Evolutionary conservation across 92 coral and sea anemone species (phyloP).

Genomic region (Epizoanthus stellaris): DNA sequence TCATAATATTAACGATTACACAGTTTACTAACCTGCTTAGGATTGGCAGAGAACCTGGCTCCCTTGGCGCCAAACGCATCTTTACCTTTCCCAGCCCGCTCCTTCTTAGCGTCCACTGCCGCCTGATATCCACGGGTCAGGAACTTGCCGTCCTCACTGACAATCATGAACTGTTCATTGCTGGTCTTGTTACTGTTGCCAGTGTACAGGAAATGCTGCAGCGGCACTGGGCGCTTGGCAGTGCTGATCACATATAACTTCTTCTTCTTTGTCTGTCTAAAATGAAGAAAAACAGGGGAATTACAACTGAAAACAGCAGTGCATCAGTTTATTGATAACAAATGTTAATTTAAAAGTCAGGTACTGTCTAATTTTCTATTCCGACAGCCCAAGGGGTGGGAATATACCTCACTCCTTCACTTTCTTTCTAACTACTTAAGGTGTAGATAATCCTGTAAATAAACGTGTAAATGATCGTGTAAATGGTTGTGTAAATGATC

Average conservation of each 20-base stretch:
- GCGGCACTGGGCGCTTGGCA: slow-evolving; percentile 94
- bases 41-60: slow-evolving; percentile 54
- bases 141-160: slow-evolving; percentile 78
- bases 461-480: too few species aligned
- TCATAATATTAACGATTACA: too few species aligned
- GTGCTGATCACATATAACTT: slow-evolving; percentile 97
- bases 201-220: slow-evolving; percentile 92
- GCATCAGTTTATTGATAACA: not conserved
- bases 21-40: slow-evolving; percentile 69
- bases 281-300: not conserved
- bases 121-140: slow-evolving; percentile 88
- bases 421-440: too few species aligned
- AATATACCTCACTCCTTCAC: too few species aligned
- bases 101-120: slow-evolving; percentile 90
- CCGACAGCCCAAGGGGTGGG: too few species aligned
- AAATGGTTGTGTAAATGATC: too few species aligned
- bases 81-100: slow-evolving; percentile 80
- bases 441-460: too few species aligned
- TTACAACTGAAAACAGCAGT: too few species aligned
- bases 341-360: not conserved
- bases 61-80: slow-evolving; percentile 90
- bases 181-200: slow-evolving; percentile 97
- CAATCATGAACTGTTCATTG: slow-evolving; percentile 86
- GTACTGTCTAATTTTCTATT: too few species aligned
- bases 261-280: slow-evolving; percentile 90